These are phyloP conservation scores for Epirrhoe alternata DNA, from an alignment of 2,888 invertebrate genomes.

Conservation along the genomic window DNA sequence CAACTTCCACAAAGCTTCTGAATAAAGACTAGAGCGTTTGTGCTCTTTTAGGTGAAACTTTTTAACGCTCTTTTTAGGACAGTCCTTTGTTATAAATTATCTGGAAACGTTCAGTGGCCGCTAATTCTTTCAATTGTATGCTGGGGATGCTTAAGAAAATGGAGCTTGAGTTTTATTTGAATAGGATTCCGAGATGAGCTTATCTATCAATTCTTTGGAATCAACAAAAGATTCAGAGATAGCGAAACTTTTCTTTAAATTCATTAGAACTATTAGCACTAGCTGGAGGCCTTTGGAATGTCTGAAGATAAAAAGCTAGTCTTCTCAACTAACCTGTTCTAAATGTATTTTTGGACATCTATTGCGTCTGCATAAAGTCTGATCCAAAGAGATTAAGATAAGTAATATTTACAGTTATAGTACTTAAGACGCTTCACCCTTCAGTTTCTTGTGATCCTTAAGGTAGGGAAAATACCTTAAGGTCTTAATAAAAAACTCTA, in stretches of 20 bases:
- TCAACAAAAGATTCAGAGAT: not conserved
- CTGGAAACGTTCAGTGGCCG: constrained; percentile 39
- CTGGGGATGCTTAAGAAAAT: constrained; percentile 29
- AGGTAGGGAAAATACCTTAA: not conserved
- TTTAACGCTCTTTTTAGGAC: constrained; percentile 52
- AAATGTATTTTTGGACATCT: no score
- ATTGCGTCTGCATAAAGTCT: no score
- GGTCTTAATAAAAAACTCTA: not conserved
- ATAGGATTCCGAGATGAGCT: constrained; percentile 11
- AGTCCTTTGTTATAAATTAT: constrained; percentile 50
- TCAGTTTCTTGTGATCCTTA: not conserved
- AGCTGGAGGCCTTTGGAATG: no score
- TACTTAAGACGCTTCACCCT: no score
- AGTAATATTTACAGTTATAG: no score
- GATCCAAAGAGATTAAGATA: no score
- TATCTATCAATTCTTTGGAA: not conserved
- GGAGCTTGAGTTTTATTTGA: constrained; percentile 21
- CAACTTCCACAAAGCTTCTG: constrained; percentile 68
- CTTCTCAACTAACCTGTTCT: no score
- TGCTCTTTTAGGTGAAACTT: constrained; percentile 59
- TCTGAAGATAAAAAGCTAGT: no score
- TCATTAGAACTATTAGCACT: not conserved
- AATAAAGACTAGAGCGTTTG: constrained; percentile 65
- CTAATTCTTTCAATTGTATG: constrained; percentile 43
- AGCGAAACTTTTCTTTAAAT: not conserved